phyloP scores from a whole-genome alignment of 1,140 invertebrate genomes.

The Acromyrmex heyeri region DNA sequence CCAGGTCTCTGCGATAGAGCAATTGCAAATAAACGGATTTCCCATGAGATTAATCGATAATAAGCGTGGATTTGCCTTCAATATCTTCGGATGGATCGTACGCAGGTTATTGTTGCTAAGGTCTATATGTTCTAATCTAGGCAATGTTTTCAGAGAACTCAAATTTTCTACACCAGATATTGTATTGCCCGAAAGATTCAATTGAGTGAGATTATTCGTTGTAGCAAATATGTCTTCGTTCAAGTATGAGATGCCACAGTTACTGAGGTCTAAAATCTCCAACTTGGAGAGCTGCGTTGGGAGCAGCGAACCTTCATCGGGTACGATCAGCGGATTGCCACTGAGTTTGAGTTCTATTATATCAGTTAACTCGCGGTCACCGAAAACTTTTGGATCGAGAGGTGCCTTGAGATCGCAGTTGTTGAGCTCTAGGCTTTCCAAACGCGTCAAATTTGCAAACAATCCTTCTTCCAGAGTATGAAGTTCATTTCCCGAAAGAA shows the following conservation, averaged over 20 bases:
- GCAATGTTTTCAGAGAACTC: slow-evolving; percentile 88
- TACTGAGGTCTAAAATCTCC: slow-evolving; percentile 89
- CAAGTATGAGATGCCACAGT: slow-evolving; percentile 89
- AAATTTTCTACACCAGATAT: slow-evolving; percentile 87
- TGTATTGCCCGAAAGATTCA: slow-evolving; percentile 89
- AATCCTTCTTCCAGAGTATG: slow-evolving; percentile 90
- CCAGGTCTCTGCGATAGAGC: slow-evolving; percentile 91
- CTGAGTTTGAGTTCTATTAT: slow-evolving; percentile 90
- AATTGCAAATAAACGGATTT: slow-evolving; percentile 91
- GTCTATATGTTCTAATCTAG: slow-evolving; percentile 88
- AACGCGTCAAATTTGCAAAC: slow-evolving; percentile 89
- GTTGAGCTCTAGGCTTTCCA: slow-evolving; percentile 90
- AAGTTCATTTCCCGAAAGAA: slow-evolving; percentile 90
- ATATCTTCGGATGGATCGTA: slow-evolving; percentile 87
- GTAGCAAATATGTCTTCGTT: slow-evolving; percentile 89
- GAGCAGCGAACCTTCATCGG: slow-evolving; percentile 87
- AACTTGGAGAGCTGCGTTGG: slow-evolving; percentile 89
- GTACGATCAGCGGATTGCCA: slow-evolving; percentile 90
- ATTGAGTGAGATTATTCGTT: slow-evolving; percentile 88
- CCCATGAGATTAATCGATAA: slow-evolving; percentile 89
- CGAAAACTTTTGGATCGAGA: slow-evolving; percentile 89
- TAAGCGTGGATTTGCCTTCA: slow-evolving; percentile 87
- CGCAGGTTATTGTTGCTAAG: slow-evolving; percentile 89
- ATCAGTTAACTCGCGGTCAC: slow-evolving; percentile 89
- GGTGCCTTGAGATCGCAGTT: slow-evolving; percentile 89